phyloP scores from a whole-genome alignment of 2,888 invertebrate species.

The Tuta absoluta region DNA sequence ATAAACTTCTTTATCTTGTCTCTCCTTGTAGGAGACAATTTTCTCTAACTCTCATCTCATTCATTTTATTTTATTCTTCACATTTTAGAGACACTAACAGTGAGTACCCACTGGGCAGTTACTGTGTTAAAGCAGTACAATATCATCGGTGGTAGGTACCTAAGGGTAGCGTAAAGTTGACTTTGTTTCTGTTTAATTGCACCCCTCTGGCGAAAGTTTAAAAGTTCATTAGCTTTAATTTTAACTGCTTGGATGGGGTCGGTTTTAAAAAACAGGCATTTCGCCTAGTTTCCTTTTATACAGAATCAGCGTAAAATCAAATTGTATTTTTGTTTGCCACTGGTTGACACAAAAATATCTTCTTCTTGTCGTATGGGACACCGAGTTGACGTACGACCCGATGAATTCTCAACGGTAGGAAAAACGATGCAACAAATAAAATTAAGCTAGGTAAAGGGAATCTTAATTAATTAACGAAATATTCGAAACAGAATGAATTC shows the following conservation, averaged over 20 bases:
- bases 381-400: too few relatives aligned
- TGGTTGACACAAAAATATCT: too few relatives aligned
- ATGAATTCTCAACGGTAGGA: too few relatives aligned
- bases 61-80: too few relatives aligned
- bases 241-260: conserved; percentile 46
- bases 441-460: not conserved
- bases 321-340: not conserved
- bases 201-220: conserved; percentile 52
- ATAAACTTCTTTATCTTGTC: too few relatives aligned
- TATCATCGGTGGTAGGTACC: conserved; percentile 43
- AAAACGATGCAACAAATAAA: not conserved
- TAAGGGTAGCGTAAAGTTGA: conserved; percentile 57
- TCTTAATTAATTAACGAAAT: conserved; percentile 21
- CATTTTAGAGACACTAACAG: too few relatives aligned
- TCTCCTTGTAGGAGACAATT: too few relatives aligned
- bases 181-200: conserved; percentile 65
- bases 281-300: not conserved
- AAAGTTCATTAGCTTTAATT: conserved; percentile 67
- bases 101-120: not conserved
- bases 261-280: conserved; percentile 28
- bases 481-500: not conserved
- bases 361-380: too few relatives aligned
- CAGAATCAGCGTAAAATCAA: not conserved
- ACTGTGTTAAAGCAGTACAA: conserved; percentile 36
- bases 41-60: too few relatives aligned